These are phyloP conservation scores for Panthera leo DNA, from an alignment of 2,113 vertebrate genomes.

Conservation along the genomic window DNA sequence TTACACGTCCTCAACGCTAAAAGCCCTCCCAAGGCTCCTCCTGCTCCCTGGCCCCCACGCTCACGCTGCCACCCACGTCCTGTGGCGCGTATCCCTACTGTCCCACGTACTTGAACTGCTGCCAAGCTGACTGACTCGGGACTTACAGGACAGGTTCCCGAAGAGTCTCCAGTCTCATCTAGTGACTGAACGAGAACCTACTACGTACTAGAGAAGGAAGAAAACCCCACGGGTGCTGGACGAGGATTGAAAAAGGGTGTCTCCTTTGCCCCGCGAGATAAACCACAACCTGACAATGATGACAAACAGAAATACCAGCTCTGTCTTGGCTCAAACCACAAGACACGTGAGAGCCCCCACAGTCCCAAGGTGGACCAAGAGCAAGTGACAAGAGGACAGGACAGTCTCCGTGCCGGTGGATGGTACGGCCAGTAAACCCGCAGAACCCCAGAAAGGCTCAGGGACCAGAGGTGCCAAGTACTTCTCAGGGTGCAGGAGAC, in stretches of 20 bases:
- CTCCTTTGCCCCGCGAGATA: neutral
- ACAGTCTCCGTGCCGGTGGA: neutral
- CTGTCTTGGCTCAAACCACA: neutral
- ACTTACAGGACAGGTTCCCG: neutral
- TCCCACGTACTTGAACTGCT: neutral
- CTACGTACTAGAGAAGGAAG: neutral
- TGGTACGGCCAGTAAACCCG: neutral
- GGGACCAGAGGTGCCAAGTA: neutral
- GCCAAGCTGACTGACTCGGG: neutral
- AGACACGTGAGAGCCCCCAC: neutral
- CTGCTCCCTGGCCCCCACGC: neutral
- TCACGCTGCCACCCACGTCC: neutral
- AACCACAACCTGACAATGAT: neutral
- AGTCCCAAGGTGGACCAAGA: neutral
- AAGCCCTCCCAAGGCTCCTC: neutral
- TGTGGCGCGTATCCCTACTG: neutral
- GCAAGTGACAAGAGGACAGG: fast-evolving
- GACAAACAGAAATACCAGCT: neutral
- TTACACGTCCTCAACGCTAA: neutral
- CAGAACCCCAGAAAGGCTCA: neutral
- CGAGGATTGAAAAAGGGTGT: neutral
- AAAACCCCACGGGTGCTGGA: neutral
- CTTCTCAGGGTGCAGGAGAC: neutral
- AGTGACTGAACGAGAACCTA: neutral
- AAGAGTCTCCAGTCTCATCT: neutral